Conservation (phyloP, 2,113 vertebrate species). For the Pangasianodon gigas region DNA sequence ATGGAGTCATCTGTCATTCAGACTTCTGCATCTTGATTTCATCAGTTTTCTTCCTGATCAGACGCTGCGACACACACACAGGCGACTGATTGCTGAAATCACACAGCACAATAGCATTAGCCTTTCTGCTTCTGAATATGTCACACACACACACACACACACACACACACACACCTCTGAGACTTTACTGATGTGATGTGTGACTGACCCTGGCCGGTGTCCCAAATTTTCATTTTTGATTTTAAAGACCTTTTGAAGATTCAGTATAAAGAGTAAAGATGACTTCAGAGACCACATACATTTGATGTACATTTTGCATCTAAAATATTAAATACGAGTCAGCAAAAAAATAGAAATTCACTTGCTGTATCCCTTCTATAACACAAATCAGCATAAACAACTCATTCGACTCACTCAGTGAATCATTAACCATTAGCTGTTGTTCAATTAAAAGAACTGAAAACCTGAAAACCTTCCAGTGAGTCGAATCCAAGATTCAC, state of each 20-base stretch:
- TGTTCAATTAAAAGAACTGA: neutral
- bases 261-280: neutral
- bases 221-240: neutral
- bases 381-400: neutral
- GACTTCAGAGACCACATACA: neutral
- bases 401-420: neutral
- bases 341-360: neutral
- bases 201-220: neutral
- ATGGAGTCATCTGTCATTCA: neutral
- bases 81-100: conserved; percentile 1
- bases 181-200: neutral
- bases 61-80: neutral
- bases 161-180: neutral
- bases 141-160: neutral
- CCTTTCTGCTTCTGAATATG: neutral
- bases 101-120: neutral
- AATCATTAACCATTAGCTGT: neutral
- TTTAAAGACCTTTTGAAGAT: neutral
- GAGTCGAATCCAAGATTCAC: neutral
- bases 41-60: conserved; percentile 1
- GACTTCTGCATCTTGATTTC: neutral
- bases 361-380: neutral
- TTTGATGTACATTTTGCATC: neutral
- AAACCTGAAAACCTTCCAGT: neutral
- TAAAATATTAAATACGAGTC: neutral